Evolutionary conservation across 1,140 invertebrate genomes (phyloP).

Genomic region (Aethina tumida): DNA sequence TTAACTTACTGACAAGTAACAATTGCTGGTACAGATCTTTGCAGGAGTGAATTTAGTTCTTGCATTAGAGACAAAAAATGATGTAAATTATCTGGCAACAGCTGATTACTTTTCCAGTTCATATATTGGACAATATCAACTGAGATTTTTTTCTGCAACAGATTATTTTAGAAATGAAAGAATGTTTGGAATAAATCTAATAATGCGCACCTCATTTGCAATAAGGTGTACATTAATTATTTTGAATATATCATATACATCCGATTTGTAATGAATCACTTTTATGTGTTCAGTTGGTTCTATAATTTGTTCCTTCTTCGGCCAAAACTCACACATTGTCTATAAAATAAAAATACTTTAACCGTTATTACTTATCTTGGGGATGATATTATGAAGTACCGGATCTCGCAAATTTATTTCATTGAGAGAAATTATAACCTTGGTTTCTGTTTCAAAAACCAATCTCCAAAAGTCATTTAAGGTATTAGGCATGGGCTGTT

Average conservation of each 20-base stretch:
- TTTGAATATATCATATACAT: too few relatives aligned
- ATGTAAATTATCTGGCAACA: conserved; percentile 11
- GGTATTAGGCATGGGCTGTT: conserved; percentile 43
- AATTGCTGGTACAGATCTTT: conserved; percentile 9
- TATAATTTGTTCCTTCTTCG: too few relatives aligned
- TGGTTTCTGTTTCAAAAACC: conserved; percentile 44
- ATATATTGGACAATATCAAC: conserved; percentile 14
- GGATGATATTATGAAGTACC: too few relatives aligned
- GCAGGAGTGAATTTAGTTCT: conserved; percentile 10
- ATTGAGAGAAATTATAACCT: conserved; percentile 45
- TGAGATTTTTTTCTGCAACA: conserved; percentile 4
- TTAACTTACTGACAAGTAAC: conserved; percentile 22
- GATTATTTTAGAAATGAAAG: conserved; percentile 1
- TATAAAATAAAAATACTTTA: too few relatives aligned
- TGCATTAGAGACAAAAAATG: conserved; percentile 17
- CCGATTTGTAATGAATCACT: too few relatives aligned
- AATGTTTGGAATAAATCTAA: too few relatives aligned
- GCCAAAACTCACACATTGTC: too few relatives aligned
- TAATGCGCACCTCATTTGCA: too few relatives aligned
- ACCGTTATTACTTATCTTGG: too few relatives aligned
- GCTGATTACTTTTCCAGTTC: conserved; percentile 8
- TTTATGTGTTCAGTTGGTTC: too few relatives aligned
- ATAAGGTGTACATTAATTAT: too few relatives aligned
- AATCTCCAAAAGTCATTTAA: conserved; percentile 51
- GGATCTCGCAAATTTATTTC: conserved; percentile 26